Percentiles rank a stretch among this genome's conserved stretches.
phyloP scores from a whole-genome alignment of 2,797 vertebrate genomes.

The Lepus townsendii region DNA sequence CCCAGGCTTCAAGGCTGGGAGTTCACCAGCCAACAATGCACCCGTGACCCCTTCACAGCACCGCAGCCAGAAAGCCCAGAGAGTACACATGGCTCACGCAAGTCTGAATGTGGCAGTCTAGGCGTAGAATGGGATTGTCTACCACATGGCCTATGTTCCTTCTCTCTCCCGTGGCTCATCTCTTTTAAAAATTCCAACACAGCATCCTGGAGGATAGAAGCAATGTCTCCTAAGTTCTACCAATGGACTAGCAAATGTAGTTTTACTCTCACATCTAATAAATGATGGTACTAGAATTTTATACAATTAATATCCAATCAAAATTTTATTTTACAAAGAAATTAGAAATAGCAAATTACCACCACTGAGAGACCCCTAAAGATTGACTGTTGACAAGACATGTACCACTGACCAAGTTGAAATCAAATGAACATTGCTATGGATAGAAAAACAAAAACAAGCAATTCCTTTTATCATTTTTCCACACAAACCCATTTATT shows the following conservation, averaged over 20 bases:
- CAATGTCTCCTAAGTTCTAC: background rate
- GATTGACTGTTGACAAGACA: background rate
- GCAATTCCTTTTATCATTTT: conserved; percentile 55
- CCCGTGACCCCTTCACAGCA: background rate
- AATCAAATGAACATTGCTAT: conserved; percentile 11
- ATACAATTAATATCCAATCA: background rate
- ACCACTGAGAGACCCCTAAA: background rate
- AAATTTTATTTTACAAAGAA: conserved; percentile 63
- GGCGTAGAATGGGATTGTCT: background rate
- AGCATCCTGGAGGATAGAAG: background rate
- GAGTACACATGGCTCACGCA: background rate
- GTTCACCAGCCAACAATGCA: background rate
- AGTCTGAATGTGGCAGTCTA: background rate
- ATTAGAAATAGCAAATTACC: conserved; percentile 39
- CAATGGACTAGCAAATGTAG: background rate
- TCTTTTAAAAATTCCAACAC: background rate
- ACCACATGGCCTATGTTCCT: background rate
- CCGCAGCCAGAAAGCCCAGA: background rate
- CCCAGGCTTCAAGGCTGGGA: background rate
- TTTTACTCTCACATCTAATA: background rate
- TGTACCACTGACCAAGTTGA: background rate
- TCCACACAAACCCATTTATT: conserved; percentile 52
- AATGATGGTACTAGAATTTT: conserved; percentile 22
- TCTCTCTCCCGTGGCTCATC: background rate
- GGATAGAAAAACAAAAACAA: conserved; percentile 46